Evolutionary conservation across 2,797 vertebrate genomes (phyloP), one percentile per base, ranked within the genome.

Genomic region (Lacerta bilineata): DNA sequence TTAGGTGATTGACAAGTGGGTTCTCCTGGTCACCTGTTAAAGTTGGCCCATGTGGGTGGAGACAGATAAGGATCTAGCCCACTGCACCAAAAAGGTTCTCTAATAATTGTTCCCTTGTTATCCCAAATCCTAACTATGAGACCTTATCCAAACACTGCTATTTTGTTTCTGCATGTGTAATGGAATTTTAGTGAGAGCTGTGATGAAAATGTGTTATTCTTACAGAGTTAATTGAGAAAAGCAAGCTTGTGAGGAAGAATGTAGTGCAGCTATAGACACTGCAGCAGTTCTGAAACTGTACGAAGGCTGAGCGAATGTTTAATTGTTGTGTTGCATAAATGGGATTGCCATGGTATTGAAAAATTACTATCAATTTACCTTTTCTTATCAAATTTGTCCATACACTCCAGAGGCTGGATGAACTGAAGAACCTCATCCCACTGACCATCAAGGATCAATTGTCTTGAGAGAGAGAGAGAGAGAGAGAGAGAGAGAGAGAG

Each of bases 381-480:
- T 97, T 99, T 99, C 95, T 97, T 98, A 96, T 99, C 98, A 96
- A 99, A 99, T 96, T 98, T 99, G 85, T 99, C 98, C 98, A 99
- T 98, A 93, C 98, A 98, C 93, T 99, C 99, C 76, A 99, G 97
- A 90, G 99, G 99, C 66, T 99, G 99, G 95, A 99, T 99, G 94
- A 99, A 99, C 72, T 99, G 98, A 96, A 99, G 98, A 96, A 99
- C 98, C 86, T 99, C 99, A 93, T 99, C 99, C 99, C 99, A 99
- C 50, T 99, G 98, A 55, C 99, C 99, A 72, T 99, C 99, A 92
- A 99, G 97, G 84, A 99, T 97, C 90, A 99, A 96, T 2, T 99
- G 99, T 92, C 99, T 99, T 95, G 89, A 91, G 95, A 71, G 15
- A 20, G 69, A 55, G n/a, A 84, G 8, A 61, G 94, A 84, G 90